A percentile compares a stretch with the other conserved stretches of the same genome.
These are phyloP conservation scores for Mimachlamys varia DNA, from an alignment of 2,888 invertebrate species.

Conservation along the genomic window DNA sequence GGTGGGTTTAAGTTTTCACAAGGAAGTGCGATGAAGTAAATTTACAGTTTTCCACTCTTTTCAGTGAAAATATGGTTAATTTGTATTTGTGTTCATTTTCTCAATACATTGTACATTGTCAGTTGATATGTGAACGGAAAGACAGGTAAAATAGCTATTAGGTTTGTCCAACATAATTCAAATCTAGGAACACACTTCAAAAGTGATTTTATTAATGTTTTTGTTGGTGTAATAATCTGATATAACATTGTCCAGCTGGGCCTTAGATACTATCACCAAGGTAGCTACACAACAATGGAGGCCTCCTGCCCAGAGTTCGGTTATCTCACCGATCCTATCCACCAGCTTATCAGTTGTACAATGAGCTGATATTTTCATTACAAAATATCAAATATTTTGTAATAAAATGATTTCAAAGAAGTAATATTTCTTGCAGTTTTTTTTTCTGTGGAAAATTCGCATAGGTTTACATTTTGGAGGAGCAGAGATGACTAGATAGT, in stretches of 20 bases:
- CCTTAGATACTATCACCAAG: neutral
- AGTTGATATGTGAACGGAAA: too few relatives aligned
- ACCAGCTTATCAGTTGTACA: neutral
- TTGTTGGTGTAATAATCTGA: neutral
- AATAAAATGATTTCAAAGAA: conserved; percentile 25
- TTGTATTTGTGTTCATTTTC: too few relatives aligned
- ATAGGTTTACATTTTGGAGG: neutral
- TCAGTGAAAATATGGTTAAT: too few relatives aligned
- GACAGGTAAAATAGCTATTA: too few relatives aligned
- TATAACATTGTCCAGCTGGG: neutral
- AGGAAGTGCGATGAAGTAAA: too few relatives aligned
- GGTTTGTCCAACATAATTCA: neutral
- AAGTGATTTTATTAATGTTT: neutral
- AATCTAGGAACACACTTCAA: neutral
- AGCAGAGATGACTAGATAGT: neutral
- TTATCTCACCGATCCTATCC: neutral
- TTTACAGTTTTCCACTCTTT: too few relatives aligned
- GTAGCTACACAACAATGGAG: neutral
- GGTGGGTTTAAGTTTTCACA: too few relatives aligned
- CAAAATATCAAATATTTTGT: conserved; percentile 22
- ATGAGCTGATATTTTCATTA: neutral
- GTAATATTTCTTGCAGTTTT: neutral
- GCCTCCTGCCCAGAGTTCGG: neutral
- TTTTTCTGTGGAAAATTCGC: neutral
- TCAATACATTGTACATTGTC: neutral